These are phyloP conservation scores for Mythimna pallens DNA, from an alignment of 2,888 invertebrate genomes.

Conservation along the genomic window DNA sequence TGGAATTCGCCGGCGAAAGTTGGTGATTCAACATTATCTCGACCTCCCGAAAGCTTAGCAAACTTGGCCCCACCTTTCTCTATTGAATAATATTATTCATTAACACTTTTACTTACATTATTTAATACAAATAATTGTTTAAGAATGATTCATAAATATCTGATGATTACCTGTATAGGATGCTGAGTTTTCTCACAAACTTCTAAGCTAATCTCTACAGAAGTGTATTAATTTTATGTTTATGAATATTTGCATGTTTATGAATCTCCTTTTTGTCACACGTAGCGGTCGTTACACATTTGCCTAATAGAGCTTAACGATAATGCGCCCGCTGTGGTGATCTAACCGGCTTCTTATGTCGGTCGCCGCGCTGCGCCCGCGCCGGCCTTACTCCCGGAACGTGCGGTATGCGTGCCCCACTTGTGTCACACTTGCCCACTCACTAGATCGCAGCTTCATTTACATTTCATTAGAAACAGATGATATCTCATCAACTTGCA, in stretches of 20 bases:
- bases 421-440: constrained; percentile 63
- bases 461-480: constrained; percentile 60
- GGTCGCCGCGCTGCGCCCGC: constrained; percentile 55
- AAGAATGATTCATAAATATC: neutral
- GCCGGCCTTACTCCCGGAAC: constrained; percentile 53
- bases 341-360: constrained; percentile 68
- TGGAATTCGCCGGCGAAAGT: constrained; percentile 70
- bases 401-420: constrained; percentile 70
- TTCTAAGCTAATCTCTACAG: constrained; percentile 1
- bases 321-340: constrained; percentile 58
- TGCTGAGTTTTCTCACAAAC: neutral
- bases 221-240: neutral
- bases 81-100: constrained; percentile 66
- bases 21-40: constrained; percentile 63
- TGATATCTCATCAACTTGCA: constrained; percentile 39
- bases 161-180: neutral
- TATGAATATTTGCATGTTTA: constrained; percentile 23
- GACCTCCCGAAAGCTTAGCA: constrained; percentile 58
- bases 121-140: constrained; percentile 20
- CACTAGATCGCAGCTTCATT: constrained; percentile 61
- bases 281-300: constrained; percentile 50
- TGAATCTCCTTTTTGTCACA: constrained; percentile 20
- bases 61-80: constrained; percentile 68
- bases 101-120: constrained; percentile 33
- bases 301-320: constrained; percentile 55